phyloP scores from a whole-genome alignment of 2,113 vertebrate species.

The Brachyhypopomus occidentalis region DNA sequence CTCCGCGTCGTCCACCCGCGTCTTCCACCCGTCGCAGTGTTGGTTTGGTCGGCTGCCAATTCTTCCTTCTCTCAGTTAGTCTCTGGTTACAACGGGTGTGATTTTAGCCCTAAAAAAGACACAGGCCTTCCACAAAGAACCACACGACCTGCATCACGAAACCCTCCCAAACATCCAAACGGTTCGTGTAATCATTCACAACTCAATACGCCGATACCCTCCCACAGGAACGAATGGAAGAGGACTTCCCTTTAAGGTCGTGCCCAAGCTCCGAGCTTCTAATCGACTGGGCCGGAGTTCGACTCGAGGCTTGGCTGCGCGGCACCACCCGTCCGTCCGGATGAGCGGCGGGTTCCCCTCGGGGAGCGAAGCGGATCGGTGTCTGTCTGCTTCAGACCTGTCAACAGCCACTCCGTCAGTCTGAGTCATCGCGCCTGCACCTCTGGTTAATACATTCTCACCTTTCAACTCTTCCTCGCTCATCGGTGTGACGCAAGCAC shows the following conservation, averaged over 20 bases:
- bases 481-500: conserved; percentile 7
- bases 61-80: conserved; percentile 20
- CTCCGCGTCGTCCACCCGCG: no score
- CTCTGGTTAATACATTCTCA: conserved; percentile 27
- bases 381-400: neutral
- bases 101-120: conserved; percentile 41
- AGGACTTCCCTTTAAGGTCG: neutral
- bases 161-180: conserved; percentile 5
- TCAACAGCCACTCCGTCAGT: neutral
- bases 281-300: no score
- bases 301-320: neutral
- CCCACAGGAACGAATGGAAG: neutral
- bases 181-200: neutral
- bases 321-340: conserved; percentile 11
- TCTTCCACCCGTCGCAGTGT: neutral
- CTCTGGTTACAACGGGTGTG: conserved; percentile 21
- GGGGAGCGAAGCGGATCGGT: neutral
- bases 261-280: neutral
- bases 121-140: conserved; percentile 14
- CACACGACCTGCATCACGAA: conserved; percentile 39
- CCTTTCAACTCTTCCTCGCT: conserved; percentile 17
- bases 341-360: conserved; percentile 6
- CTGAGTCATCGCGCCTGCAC: conserved; percentile 34
- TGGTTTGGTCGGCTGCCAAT: conserved; percentile 42
- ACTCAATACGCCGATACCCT: neutral